Evolutionary conservation across 2,888 invertebrate species (phyloP), one percentile per base, ranked within the genome.

Genomic region (Ormyrus thymus): DNA sequence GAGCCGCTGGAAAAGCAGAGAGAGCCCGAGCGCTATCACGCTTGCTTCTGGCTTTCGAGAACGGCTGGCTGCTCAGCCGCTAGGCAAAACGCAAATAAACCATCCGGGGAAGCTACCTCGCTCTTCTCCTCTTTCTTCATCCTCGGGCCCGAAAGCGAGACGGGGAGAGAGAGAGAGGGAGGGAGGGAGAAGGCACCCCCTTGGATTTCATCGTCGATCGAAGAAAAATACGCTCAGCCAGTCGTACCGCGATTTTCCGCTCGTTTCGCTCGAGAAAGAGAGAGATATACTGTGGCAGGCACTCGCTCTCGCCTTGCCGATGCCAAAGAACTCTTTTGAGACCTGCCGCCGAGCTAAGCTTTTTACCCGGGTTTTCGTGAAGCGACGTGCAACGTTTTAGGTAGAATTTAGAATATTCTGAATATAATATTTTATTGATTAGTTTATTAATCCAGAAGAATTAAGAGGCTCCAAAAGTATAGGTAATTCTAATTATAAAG

Each of bases 81-180:
- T 84, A 86, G 89, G 89, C 89, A 87, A 87, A 89, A 87, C 86
- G 88, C 87, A 89, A 89, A 89, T 89, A 89, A 87, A 89, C 86
- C 81, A 80, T 81, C 83, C 75, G 81, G 81, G 78, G 80, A 82
- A 45, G 29, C 53, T 79, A 81, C 81, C 69, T 70, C 71, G 61
- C 50, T 69, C 81, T 62, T 71, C 78, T 68, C 68, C 66, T 81
- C 64, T 69, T 74, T 75, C 76, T 75, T 76, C 55, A 69, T 74
- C 61, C 77, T 74, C 76, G 76, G 61, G 66, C 29, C 53, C 62
- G 51, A 45, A 55, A 76, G 56, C 56, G 55, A 64, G 61, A 45
- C 29, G 13, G 13, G 53, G 45, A 4, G 50, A 29, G 13, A 55
- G 62, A 72, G 15, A 11, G 11, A 6, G 62, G 13, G 15, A 59